Evolutionary conservation across 2,888 invertebrate genomes (phyloP), one percentile per base, ranked within the genome.

Genomic region (Catocala nupta): DNA sequence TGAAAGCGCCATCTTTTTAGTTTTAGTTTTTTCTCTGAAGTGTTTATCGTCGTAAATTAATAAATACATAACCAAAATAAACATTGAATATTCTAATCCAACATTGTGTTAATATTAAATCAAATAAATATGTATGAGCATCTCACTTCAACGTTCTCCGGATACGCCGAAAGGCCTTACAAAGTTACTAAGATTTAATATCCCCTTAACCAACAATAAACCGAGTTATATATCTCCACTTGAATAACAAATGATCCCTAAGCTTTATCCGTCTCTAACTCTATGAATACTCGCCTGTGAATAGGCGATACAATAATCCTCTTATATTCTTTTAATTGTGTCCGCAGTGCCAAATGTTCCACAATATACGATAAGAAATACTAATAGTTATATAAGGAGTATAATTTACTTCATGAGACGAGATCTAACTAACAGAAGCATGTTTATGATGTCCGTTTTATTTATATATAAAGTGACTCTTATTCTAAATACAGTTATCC

Each of bases 81-180:
- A 25, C 25, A 25, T 25, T 53, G 43, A 50, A 43, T 34, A 11
- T 39, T 47, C 50, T 48, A 33, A 43, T 12, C 13, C 9, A 49
- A 34, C 53, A 49, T 50, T 55, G 34, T 59, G 34, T 12, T 11
- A 42, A 47, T 54, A 55, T 43, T 59, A 48, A 49, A 45, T 39
- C 47, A 55, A 54, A 62, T 70, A 55, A 63, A 70, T 70, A 57
- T 71, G 48, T 58, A 65, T 59, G 55, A 65, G 59, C 13, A 53
- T 55, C 60, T 56, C 68, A 16, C 44, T 48, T 13, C 65, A 50
- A 48, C 45, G 44, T 63, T 63, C 60, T 63, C 52, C 61, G 16
- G 49, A 47, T 49, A 42, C 55, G 61, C 39, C 49, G 48, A 44
- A 25, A 50, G 16, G 47, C 59, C 58, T 59, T 50, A 47, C 16